These are phyloP conservation scores for Cryptotermes secundus DNA, from an alignment of 1,140 invertebrate species.

Conservation along the genomic window DNA sequence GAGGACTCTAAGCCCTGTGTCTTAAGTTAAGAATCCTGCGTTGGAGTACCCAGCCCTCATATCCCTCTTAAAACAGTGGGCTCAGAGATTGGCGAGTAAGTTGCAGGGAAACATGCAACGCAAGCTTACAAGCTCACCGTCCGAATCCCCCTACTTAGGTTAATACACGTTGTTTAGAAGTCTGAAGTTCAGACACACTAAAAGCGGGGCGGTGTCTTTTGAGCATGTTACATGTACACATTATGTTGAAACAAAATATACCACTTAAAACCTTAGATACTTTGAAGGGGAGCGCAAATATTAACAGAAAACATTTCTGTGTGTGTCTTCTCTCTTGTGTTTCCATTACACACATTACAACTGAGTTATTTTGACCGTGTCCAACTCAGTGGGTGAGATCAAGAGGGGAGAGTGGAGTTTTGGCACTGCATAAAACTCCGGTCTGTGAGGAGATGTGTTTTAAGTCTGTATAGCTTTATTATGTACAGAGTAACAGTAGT, in stretches of 20 bases:
- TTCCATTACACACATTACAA: not conserved
- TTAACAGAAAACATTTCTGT: not conserved
- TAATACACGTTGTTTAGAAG: not conserved
- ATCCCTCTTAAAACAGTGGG: no score
- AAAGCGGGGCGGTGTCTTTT: not conserved
- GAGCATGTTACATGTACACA: not conserved
- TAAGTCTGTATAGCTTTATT: constrained; percentile 24
- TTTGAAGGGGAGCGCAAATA: not conserved
- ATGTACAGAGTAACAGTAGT: constrained; percentile 3
- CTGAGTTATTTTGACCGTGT: not conserved
- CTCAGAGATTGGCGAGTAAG: no score
- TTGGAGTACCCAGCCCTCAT: no score
- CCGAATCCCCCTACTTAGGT: no score
- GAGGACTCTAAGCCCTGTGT: no score
- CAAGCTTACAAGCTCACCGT: no score
- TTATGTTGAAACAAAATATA: not conserved
- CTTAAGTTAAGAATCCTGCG: no score
- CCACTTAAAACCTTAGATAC: not conserved
- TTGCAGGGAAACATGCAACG: no score
- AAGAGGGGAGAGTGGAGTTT: not conserved
- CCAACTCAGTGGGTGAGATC: not conserved
- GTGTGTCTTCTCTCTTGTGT: not conserved
- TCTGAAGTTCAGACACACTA: not conserved
- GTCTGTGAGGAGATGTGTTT: constrained; percentile 18
- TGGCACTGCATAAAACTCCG: not conserved